Percentiles rank a stretch among this genome's conserved stretches.
phyloP scores from a whole-genome alignment of 2,113 vertebrate species.

The Mugil cephalus region DNA sequence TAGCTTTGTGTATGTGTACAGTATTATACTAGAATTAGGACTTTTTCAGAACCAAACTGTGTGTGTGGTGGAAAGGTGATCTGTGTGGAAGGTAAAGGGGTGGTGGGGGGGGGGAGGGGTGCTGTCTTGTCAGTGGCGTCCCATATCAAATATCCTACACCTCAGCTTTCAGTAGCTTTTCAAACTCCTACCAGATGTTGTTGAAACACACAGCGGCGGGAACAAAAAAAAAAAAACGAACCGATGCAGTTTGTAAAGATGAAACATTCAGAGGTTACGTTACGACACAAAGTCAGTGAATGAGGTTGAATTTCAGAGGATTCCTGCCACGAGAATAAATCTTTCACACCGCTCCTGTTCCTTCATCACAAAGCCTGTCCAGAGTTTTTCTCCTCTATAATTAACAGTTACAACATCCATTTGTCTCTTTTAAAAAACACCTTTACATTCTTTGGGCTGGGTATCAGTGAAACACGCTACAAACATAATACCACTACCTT shows the following conservation, averaged over 20 bases:
- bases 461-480: constrained; percentile 74
- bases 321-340: constrained; percentile 34
- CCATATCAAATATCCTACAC: constrained; percentile 60
- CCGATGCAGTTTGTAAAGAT: constrained; percentile 24
- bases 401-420: constrained; percentile 76
- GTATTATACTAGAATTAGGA: constrained; percentile 64
- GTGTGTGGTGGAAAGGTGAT: constrained; percentile 59
- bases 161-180: constrained; percentile 31
- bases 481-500: constrained; percentile 58
- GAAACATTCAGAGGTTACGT: constrained; percentile 58
- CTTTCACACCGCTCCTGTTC: constrained; percentile 55
- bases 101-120: background rate
- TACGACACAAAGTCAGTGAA: constrained; percentile 43
- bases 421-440: constrained; percentile 74
- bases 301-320: constrained; percentile 42
- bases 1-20: constrained; percentile 72
- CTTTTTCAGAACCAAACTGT: constrained; percentile 59
- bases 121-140: constrained; percentile 30
- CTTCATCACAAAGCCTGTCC: constrained; percentile 68
- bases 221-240: no score
- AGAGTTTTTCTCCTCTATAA: constrained; percentile 31
- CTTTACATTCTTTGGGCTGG: constrained; percentile 84
- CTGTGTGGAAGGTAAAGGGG: constrained; percentile 8
- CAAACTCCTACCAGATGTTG: constrained; percentile 20
- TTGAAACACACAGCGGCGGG: constrained; percentile 22